Evolutionary conservation across 2,888 invertebrate genomes (phyloP).

Genomic region (Rhingia campestris): DNA sequence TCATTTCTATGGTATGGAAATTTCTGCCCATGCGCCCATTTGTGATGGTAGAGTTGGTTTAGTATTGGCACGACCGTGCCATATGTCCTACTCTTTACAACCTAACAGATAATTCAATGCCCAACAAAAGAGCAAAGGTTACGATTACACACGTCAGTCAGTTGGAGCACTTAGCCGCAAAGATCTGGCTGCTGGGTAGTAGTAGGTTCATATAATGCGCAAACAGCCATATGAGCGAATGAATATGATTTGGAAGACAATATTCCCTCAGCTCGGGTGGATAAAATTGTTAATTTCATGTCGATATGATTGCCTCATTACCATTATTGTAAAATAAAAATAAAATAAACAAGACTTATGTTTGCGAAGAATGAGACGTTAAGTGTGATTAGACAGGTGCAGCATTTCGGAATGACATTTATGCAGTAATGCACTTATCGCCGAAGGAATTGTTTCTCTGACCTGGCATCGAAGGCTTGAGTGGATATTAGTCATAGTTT

Average conservation of each 20-base stretch:
- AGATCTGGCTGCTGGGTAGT: conserved; percentile 8
- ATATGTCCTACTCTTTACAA: conserved; percentile 50
- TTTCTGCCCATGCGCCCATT: conserved; percentile 27
- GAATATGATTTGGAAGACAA: conserved; percentile 34
- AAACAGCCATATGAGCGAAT: conserved; percentile 21
- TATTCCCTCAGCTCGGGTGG: conserved; percentile 33
- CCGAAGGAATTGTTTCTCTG: conserved; percentile 28
- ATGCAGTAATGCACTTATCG: conserved; percentile 56
- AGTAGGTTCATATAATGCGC: conserved; percentile 1
- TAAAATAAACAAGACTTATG: conserved; percentile 60
- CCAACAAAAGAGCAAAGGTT: conserved; percentile 66
- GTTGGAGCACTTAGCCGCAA: conserved; percentile 51
- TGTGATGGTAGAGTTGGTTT: conserved; percentile 14
- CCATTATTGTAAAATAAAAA: conserved; percentile 61
- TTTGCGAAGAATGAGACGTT: conserved; percentile 64
- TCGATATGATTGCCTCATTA: conserved; percentile 71
- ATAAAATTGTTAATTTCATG: conserved; percentile 64
- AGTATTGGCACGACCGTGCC: conserved; percentile 42
- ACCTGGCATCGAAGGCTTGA: conserved; percentile 1
- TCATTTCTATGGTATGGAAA: conserved; percentile 44
- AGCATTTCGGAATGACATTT: conserved; percentile 62
- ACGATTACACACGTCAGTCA: conserved; percentile 51
- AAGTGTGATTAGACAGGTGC: conserved; percentile 71
- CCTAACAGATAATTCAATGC: conserved; percentile 51
- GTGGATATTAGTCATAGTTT: conserved; percentile 36